These are phyloP conservation scores for Erebia ligea DNA, from an alignment of 2,888 invertebrate genomes.

Conservation along the genomic window DNA sequence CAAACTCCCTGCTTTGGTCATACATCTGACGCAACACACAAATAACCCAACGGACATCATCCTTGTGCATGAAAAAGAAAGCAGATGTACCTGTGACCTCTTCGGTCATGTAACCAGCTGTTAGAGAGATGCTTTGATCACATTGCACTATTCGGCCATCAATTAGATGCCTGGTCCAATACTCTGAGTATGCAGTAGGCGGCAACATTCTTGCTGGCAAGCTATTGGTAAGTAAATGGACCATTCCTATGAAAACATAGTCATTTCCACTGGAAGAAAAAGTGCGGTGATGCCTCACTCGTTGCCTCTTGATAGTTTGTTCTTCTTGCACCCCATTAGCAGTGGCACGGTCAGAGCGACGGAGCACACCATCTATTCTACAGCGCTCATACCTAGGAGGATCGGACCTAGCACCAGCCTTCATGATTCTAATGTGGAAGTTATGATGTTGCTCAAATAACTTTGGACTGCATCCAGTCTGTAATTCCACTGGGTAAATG, in stretches of 20 bases:
- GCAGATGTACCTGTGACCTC: slow-evolving; percentile 95
- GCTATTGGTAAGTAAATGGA: slow-evolving; percentile 83
- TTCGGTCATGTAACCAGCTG: slow-evolving; percentile 94
- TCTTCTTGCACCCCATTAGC: slow-evolving; percentile 77
- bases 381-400: slow-evolving; percentile 88
- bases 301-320: slow-evolving; percentile 76
- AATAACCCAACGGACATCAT: slow-evolving; percentile 94
- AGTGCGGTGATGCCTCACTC: slow-evolving; percentile 78
- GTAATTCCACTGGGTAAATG: slow-evolving; percentile 83
- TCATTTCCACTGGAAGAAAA: slow-evolving; percentile 85
- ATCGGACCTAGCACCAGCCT: slow-evolving; percentile 88
- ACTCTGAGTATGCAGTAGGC: slow-evolving; percentile 89
- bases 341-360: slow-evolving; percentile 83
- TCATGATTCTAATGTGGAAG: slow-evolving; percentile 84
- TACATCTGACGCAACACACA: slow-evolving; percentile 95
- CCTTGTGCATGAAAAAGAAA: slow-evolving; percentile 94
- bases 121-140: slow-evolving; percentile 94
- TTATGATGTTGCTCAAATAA: slow-evolving; percentile 78
- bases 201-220: slow-evolving; percentile 85
- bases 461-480: slow-evolving; percentile 60
- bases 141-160: slow-evolving; percentile 95
- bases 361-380: slow-evolving; percentile 86
- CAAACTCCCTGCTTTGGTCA: slow-evolving; percentile 91
- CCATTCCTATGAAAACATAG: slow-evolving; percentile 88
- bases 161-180: slow-evolving; percentile 93